Evolutionary conservation across 2,888 invertebrate species (phyloP), one percentile per base, ranked within the genome.

Genomic region (Himalopsyche japonica): DNA sequence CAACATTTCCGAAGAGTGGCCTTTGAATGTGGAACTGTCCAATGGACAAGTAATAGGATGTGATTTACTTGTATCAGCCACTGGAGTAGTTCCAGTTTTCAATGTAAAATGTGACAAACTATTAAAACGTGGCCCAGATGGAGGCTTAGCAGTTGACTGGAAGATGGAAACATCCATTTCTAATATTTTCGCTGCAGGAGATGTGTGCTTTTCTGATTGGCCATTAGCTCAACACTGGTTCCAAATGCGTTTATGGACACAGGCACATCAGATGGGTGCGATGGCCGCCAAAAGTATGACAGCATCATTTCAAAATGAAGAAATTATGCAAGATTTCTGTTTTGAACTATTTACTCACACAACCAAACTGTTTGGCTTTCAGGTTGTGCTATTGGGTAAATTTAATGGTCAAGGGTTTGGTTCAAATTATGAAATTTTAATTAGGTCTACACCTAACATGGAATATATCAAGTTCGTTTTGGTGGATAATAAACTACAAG

Each of bases 331-430:
- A 91, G 99, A 99, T 90, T 98, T 99, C 90, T 98, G 98, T 89
- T 99, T 99, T 92, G 99, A 99, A 91, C 91, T 99, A 48, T 99
- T 99, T 89, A 96, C 98, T 0, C 99, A 99, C 91, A 97, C 98
- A 24, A 99, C 99, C 0, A 95, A 94, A 86, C 95, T 99, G 88
- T 99, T 98, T 92, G 98, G 97, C 3, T 97, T 95, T 89, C 98
- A 98, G 92, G 97, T 99, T 1, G 95, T 99, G 27, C 92, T 99
- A 80, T 91, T 99, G 77, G 99, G 99, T 10, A 94, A 97, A 85
- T 99, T 95, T 89, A 99, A 99, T 92, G 98, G 97, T 0, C 99
- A 99, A 90, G 96, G 95, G 10, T 91, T 99, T 86, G 95, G 94
- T 0, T 93, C 90, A 6, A 92, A 95, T 88, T 98, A 98, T 91